phyloP scores from a whole-genome alignment of 2,113 vertebrate genomes.

The Sporophila hypoxantha region DNA sequence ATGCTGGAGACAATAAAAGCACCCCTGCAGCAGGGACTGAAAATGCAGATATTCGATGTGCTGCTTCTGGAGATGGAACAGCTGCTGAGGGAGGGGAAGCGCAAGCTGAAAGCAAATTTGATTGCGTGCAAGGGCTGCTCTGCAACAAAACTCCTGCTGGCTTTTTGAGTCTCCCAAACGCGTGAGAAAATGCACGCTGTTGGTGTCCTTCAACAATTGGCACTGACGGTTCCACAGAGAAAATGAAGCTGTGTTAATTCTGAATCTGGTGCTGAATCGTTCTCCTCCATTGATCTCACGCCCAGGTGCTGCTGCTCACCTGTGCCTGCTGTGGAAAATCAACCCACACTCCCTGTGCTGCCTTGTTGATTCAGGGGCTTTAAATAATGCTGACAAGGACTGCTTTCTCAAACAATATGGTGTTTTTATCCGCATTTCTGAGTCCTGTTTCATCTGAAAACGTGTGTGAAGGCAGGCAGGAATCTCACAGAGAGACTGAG shows the following conservation, averaged over 20 bases:
- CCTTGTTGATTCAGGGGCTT: background rate
- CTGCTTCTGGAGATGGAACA: background rate
- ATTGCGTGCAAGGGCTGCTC: background rate
- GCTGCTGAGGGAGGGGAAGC: background rate
- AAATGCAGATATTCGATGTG: background rate
- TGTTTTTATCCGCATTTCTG: background rate
- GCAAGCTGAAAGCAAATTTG: background rate
- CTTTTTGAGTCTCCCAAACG: background rate
- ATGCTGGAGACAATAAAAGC: background rate
- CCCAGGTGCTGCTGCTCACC: background rate
- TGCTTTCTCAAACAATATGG: accelerated
- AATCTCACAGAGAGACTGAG: background rate
- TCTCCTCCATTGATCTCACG: background rate
- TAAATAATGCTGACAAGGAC: background rate
- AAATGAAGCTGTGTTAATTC: accelerated
- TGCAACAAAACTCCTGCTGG: background rate
- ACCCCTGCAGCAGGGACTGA: background rate
- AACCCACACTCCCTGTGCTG: background rate
- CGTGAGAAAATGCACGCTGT: background rate
- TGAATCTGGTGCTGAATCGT: background rate
- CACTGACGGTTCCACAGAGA: background rate
- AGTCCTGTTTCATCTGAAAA: background rate
- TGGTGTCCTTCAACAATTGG: accelerated
- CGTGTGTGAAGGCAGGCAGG: background rate
- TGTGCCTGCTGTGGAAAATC: background rate